These are phyloP conservation scores for Meles meles DNA, from an alignment of 2,113 vertebrate species.

Conservation along the genomic window DNA sequence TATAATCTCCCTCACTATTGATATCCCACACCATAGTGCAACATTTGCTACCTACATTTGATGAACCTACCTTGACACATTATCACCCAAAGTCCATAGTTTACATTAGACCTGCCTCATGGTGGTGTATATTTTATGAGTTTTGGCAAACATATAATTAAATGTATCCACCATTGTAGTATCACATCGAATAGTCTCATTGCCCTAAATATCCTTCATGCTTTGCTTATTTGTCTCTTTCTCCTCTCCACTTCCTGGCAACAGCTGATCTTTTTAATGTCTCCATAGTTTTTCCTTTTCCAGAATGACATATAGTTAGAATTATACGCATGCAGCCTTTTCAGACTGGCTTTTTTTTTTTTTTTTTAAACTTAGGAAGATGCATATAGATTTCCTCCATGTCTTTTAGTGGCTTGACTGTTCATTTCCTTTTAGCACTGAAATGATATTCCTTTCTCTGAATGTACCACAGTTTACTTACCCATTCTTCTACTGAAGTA, in stretches of 20 bases:
- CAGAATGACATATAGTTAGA: neutral
- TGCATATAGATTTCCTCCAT: neutral
- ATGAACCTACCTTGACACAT: neutral
- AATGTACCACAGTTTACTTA: neutral
- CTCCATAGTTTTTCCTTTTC: neutral
- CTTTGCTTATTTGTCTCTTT: neutral
- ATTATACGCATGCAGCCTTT: neutral
- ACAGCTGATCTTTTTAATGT: neutral
- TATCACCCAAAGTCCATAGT: neutral
- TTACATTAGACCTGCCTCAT: neutral
- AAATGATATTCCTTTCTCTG: neutral
- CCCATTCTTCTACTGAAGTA: neutral
- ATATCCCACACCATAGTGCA: fast-evolving
- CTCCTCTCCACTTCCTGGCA: neutral
- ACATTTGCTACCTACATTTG: neutral
- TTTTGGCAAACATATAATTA: neutral
- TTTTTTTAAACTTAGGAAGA: neutral
- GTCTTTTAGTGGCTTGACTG: neutral
- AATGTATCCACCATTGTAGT: neutral
- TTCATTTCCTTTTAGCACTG: neutral
- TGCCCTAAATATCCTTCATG: neutral
- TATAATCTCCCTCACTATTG: neutral
- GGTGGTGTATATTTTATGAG: neutral
- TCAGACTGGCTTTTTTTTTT: neutral
- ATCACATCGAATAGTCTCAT: neutral